A percentile compares a stretch with the other conserved stretches of the same genome.
These are phyloP conservation scores for Anas flavirostris DNA, from an alignment of 2,797 vertebrate genomes.

Conservation along the genomic window DNA sequence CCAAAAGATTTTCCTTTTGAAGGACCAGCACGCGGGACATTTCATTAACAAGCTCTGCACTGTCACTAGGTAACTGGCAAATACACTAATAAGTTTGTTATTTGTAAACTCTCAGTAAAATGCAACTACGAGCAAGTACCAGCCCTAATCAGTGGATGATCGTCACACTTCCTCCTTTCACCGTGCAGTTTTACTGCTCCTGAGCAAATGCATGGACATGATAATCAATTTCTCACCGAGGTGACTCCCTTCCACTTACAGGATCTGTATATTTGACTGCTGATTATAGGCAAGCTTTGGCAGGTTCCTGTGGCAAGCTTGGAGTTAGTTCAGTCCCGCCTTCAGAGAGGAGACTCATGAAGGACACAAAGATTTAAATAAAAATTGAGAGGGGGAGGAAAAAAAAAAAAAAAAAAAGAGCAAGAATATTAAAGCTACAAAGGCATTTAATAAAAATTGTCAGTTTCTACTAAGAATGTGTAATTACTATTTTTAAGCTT, in stretches of 20 bases:
- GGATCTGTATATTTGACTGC: conserved; percentile 50
- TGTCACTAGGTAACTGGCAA: background rate
- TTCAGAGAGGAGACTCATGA: conserved; percentile 40
- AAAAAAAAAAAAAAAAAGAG: background rate
- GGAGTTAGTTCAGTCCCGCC: conserved; percentile 48
- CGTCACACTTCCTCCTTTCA: background rate
- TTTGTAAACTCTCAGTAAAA: background rate
- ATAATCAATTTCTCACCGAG: conserved; percentile 37
- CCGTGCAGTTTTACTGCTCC: background rate
- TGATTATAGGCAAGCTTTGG: conserved; percentile 68
- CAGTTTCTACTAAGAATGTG: background rate
- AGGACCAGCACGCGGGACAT: background rate
- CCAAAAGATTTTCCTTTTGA: background rate
- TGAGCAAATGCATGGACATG: background rate
- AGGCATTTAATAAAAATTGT: background rate
- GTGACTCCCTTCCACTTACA: conserved; percentile 45
- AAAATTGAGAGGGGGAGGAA: background rate
- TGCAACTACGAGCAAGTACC: background rate
- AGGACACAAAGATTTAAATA: conserved; percentile 48
- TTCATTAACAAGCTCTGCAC: background rate
- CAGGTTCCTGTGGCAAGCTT: conserved; percentile 70
- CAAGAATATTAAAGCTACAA: background rate
- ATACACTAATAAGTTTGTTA: background rate
- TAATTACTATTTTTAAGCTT: background rate
- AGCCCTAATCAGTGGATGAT: background rate